These are phyloP conservation scores for Sciaenops ocellatus DNA, from an alignment of 2,797 vertebrate species.

Conservation along the genomic window DNA sequence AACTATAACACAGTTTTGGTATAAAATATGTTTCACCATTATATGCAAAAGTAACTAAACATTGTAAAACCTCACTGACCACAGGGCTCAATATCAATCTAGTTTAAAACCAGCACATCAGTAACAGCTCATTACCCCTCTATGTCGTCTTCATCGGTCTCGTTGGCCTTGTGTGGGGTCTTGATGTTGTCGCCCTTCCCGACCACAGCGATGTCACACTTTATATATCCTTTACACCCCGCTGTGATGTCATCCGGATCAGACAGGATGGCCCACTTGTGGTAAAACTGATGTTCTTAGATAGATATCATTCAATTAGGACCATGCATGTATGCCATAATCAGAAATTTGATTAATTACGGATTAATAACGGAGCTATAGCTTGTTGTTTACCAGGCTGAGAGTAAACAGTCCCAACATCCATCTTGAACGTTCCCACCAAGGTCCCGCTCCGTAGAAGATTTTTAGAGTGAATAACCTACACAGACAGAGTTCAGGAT, in stretches of 20 bases:
- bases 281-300: slow-evolving; percentile 97
- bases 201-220: slow-evolving; percentile 95
- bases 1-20: not conserved
- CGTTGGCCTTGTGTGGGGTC: slow-evolving; percentile 95
- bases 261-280: slow-evolving; percentile 95
- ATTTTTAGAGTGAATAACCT: slow-evolving; percentile 99
- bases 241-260: slow-evolving; percentile 96
- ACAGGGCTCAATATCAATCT: not conserved
- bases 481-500: slow-evolving; percentile 26
- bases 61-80: not conserved
- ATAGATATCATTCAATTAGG: slow-evolving; percentile 12
- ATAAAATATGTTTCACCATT: not conserved
- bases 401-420: slow-evolving; percentile 94
- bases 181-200: slow-evolving; percentile 98
- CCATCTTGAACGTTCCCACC: slow-evolving; percentile 97
- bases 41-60: not conserved
- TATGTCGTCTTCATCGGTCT: slow-evolving; percentile 95
- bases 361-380: not conserved
- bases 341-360: not conserved
- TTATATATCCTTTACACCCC: slow-evolving; percentile 94
- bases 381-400: slow-evolving; percentile 88
- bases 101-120: not conserved
- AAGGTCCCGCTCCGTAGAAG: slow-evolving; percentile 95
- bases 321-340: not conserved
- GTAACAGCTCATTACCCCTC: slow-evolving; percentile 87